These are phyloP conservation scores for Xestobium rufovillosum DNA, from an alignment of 2,888 invertebrate genomes.

Conservation along the genomic window DNA sequence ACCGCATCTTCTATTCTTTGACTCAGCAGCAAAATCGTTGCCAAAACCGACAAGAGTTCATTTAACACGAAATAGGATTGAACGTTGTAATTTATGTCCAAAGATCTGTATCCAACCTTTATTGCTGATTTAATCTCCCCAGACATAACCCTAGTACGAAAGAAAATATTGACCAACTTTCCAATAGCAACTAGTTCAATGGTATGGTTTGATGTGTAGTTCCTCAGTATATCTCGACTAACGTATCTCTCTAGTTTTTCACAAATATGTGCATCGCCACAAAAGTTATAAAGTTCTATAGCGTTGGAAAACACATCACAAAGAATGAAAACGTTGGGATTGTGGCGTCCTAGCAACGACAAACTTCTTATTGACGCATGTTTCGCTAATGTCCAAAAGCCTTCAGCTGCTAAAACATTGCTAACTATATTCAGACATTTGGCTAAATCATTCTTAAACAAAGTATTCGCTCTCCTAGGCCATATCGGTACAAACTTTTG, in stretches of 20 bases:
- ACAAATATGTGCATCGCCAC: slow-evolving; percentile 40
- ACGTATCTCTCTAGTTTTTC: slow-evolving; percentile 37
- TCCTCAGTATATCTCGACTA: slow-evolving; percentile 25
- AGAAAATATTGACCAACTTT: slow-evolving; percentile 44
- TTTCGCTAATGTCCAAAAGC: slow-evolving; percentile 31
- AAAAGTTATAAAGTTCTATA: slow-evolving; percentile 44
- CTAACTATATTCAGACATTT: slow-evolving; percentile 26
- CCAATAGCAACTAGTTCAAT: slow-evolving; percentile 46
- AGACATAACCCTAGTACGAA: slow-evolving; percentile 41
- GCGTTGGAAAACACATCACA: slow-evolving; percentile 46
- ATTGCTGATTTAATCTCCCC: slow-evolving; percentile 38
- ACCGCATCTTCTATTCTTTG: slow-evolving; percentile 47
- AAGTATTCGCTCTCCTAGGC: neutral
- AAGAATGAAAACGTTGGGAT: slow-evolving; percentile 40
- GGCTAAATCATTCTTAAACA: slow-evolving; percentile 21
- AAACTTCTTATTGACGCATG: slow-evolving; percentile 27
- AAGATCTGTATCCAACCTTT: slow-evolving; percentile 43
- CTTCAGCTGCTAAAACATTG: slow-evolving; percentile 26
- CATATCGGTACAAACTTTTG: slow-evolving; percentile 3
- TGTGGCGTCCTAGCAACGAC: slow-evolving; percentile 39
- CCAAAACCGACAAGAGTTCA: slow-evolving; percentile 45
- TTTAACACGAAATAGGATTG: slow-evolving; percentile 42
- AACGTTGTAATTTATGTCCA: slow-evolving; percentile 44
- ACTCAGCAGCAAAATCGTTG: slow-evolving; percentile 42
- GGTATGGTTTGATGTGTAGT: slow-evolving; percentile 36